Percentiles rank a stretch among this genome's conserved stretches.
Evolutionary conservation across 2,113 vertebrate genomes (phyloP).

Genomic region (Austrofundulus limnaeus): DNA sequence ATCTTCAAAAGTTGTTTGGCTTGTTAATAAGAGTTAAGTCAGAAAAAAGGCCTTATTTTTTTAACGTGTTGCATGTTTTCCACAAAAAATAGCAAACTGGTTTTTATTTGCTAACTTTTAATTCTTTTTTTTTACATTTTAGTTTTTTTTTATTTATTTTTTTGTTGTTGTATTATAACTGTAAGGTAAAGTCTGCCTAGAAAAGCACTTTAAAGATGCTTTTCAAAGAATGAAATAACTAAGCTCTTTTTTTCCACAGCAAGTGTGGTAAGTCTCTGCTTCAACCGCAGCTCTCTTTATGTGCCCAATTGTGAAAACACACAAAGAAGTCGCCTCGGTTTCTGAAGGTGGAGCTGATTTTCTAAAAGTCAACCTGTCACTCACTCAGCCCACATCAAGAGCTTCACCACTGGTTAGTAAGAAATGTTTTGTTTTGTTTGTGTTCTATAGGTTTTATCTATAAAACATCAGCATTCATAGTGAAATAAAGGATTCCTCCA

Average conservation of each 20-base stretch:
- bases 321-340: background rate
- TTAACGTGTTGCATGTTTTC: too few relatives aligned
- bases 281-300: background rate
- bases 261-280: constrained; percentile 9
- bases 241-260: background rate
- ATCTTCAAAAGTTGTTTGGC: too few relatives aligned
- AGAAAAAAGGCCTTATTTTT: too few relatives aligned
- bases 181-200: too few relatives aligned
- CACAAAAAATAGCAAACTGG: too few relatives aligned
- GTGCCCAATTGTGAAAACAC: background rate
- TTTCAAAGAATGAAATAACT: background rate
- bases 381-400: background rate
- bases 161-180: too few relatives aligned
- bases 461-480: background rate
- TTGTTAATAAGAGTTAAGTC: too few relatives aligned
- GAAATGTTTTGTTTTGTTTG: background rate
- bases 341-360: background rate
- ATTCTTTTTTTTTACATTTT: too few relatives aligned
- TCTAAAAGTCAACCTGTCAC: background rate
- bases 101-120: too few relatives aligned
- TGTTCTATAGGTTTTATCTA: background rate
- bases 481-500: background rate
- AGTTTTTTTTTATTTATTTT: too few relatives aligned
- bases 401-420: background rate
- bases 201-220: constrained; percentile 1